Evolutionary conservation across 2,113 vertebrate genomes (phyloP), one percentile per base, ranked within the genome.

Genomic region (Antigone vipio): DNA sequence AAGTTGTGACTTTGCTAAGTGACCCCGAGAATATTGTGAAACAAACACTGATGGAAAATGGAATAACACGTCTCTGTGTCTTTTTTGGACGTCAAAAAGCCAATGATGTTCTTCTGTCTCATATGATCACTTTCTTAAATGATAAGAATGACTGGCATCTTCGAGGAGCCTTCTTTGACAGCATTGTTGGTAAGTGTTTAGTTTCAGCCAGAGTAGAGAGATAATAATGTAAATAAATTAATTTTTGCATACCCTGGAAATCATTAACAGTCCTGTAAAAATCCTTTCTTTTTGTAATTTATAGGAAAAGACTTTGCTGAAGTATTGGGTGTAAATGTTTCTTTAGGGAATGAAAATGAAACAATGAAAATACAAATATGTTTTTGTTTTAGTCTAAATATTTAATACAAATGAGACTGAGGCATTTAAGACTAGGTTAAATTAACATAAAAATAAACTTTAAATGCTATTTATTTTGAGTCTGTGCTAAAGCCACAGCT

Each of bases 71-170:
- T 8, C 98, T 99, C 14, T 99, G 99, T 83, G 99, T 99, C 16
- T 99, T 99, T 97, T 99, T 99, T 42, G 99, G 99, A 66, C 98
- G 99, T 22, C 99, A 99, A 97, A 99, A 99, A 93, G 99, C 99
- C 95, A 99, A 99, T 32, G 99, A 99, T 74, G 99, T 99, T 64
- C 98, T 99, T 85, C 97, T 99, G 35, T 99, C 99, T 6, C 99
- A 99, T 93, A 99, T 99, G 99, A 99, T 99, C 98, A 99, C 99
- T 74, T 99, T 99, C 97, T 98, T 99, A 53, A 99, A 99, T 68
- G 99, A 99, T 96, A 99, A 99, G 97, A 99, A 99, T 88, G 99
- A 99, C 97, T 99, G 99, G 99, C 99, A 99, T 91, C 98, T 99
- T 45, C 98, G 99, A 20, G 99, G 99, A n/a, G 99, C 99, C 76